A percentile compares a stretch with the other conserved stretches of the same genome.
These are phyloP conservation scores for Indri indri DNA, from an alignment of 2,113 vertebrate species.

Conservation along the genomic window DNA sequence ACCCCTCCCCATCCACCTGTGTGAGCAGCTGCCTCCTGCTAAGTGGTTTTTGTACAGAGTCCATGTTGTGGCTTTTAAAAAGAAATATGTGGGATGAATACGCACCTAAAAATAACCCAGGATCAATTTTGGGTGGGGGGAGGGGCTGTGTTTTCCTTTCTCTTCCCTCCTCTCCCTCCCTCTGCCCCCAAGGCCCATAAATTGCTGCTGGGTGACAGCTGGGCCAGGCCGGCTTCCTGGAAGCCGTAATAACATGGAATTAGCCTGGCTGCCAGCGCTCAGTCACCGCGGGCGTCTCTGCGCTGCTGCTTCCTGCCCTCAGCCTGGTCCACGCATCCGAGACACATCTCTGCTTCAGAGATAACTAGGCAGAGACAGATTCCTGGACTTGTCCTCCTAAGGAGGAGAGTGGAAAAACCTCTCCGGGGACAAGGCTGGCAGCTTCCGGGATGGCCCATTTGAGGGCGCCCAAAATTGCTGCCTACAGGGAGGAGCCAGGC, in stretches of 20 bases:
- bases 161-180: background rate
- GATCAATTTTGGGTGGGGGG: conserved; percentile 31
- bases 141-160: background rate
- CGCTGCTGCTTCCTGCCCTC: background rate
- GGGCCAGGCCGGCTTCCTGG: conserved; percentile 63
- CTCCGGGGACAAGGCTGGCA: background rate
- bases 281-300: background rate
- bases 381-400: background rate
- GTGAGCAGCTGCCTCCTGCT: background rate
- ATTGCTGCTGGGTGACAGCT: conserved; percentile 66
- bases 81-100: conserved; percentile 53
- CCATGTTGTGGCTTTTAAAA: background rate
- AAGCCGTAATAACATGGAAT: conserved; percentile 59
- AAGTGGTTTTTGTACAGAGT: background rate
- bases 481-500: background rate
- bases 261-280: background rate
- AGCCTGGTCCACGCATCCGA: background rate
- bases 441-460: background rate
- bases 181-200: conserved; percentile 38
- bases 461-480: background rate
- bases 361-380: background rate
- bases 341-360: background rate
- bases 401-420: conserved; percentile 2
- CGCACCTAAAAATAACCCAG: conserved; percentile 81
- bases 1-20: background rate